Conservation (phyloP, 2,113 vertebrate genomes). For the Pitta sordida region DNA sequence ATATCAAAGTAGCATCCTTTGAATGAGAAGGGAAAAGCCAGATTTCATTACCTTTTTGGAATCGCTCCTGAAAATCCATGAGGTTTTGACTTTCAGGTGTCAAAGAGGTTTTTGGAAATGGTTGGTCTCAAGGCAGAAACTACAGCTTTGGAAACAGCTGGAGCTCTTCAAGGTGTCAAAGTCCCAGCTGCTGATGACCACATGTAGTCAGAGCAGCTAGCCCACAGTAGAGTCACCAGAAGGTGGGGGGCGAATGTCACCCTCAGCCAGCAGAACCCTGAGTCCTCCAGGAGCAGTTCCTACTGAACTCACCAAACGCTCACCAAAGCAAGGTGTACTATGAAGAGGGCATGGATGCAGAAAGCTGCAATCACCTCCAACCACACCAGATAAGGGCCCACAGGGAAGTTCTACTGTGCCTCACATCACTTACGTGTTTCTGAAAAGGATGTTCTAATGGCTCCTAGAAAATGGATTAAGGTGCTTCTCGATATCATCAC, state of each 20-base stretch:
- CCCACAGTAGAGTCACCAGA: background rate
- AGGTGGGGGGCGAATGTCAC: background rate
- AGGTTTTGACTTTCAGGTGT: background rate
- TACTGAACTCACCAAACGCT: background rate
- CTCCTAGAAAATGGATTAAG: conserved; percentile 22
- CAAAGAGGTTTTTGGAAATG: background rate
- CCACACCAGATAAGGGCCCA: background rate
- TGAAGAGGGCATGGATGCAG: background rate
- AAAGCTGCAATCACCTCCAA: background rate
- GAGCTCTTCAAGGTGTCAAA: background rate
- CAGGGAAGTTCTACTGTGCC: background rate
- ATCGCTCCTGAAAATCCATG: background rate
- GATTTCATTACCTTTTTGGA: background rate
- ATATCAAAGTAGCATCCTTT: background rate
- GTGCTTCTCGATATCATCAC: background rate
- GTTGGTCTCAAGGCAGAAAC: background rate
- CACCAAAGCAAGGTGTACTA: background rate
- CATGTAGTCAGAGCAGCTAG: background rate
- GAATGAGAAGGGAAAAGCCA: background rate
- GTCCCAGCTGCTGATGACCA: background rate
- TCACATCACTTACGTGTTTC: background rate
- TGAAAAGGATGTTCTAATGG: background rate
- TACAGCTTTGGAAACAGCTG: background rate
- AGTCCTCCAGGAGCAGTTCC: background rate
- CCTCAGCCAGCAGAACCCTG: background rate